phyloP scores from a whole-genome alignment of 2,113 vertebrate genomes.

The Saimiri boliviensis region DNA sequence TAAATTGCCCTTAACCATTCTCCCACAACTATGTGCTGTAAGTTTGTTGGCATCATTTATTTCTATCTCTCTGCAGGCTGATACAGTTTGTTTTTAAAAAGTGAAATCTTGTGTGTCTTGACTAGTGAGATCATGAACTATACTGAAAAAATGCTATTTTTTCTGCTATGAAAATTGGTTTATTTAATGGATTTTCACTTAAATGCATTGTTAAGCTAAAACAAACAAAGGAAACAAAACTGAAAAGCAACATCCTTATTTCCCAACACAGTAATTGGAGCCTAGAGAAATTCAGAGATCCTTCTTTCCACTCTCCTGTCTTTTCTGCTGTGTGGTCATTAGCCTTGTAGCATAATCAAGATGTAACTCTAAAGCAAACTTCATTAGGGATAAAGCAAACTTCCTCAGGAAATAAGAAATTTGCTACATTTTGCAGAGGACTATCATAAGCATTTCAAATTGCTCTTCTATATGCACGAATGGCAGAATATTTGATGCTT shows the following conservation, averaged over 20 bases:
- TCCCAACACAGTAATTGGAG: conserved; percentile 12
- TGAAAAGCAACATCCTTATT: conserved; percentile 47
- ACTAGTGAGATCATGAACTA: conserved; percentile 57
- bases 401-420: background rate
- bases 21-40: conserved; percentile 11
- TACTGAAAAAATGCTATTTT: conserved; percentile 58
- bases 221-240: conserved; percentile 34
- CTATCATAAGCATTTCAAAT: background rate
- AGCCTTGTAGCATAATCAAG: background rate
- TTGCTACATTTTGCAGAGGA: background rate
- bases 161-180: conserved; percentile 47
- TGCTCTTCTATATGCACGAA: background rate
- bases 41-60: conserved; percentile 37
- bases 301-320: background rate
- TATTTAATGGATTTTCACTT: conserved; percentile 61
- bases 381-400: background rate
- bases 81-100: conserved; percentile 54
- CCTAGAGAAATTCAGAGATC: background rate
- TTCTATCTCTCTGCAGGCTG: background rate
- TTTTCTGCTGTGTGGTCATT: background rate
- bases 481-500: background rate
- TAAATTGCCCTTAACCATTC: conserved; percentile 60
- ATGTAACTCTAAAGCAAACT: background rate
- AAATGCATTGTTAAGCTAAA: conserved; percentile 52
- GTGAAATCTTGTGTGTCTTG: conserved; percentile 14